These are phyloP conservation scores for Drosophila sproati DNA, from an alignment of 1,140 invertebrate genomes.

Conservation along the genomic window DNA sequence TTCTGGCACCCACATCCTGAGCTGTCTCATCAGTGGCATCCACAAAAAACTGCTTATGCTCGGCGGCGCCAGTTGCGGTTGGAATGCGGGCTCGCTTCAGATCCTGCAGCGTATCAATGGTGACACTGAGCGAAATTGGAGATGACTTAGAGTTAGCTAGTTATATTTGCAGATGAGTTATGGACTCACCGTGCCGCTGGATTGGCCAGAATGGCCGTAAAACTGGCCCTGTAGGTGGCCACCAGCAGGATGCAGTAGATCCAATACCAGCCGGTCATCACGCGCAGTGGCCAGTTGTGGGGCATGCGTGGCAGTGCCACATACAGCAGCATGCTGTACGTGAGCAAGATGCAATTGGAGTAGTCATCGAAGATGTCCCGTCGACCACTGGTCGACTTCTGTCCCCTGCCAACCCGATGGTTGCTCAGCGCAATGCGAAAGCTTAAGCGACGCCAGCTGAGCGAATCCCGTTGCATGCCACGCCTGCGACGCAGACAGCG, in stretches of 20 bases:
- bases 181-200: conserved; percentile 87
- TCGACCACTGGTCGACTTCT: background rate
- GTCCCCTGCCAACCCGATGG: conserved; percentile 5
- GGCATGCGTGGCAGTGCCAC: conserved; percentile 91
- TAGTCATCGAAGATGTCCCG: conserved; percentile 88
- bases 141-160: conserved; percentile 32
- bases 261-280: conserved; percentile 94
- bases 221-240: conserved; percentile 91
- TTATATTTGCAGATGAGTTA: no score
- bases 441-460: conserved; percentile 38
- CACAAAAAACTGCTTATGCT: conserved; percentile 89
- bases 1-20: conserved; percentile 88
- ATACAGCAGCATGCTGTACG: conserved; percentile 91
- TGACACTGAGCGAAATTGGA: conserved; percentile 85
- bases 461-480: background rate
- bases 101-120: conserved; percentile 90
- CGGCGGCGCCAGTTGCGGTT: conserved; percentile 89
- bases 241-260: conserved; percentile 91
- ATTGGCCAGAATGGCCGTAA: conserved; percentile 92
- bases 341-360: conserved; percentile 90
- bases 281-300: conserved; percentile 90
- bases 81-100: conserved; percentile 87
- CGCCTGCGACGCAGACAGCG: conserved; percentile 35
- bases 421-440: conserved; percentile 62
- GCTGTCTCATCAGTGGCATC: conserved; percentile 88